Evolutionary conservation across 2,113 vertebrate genomes (phyloP).

Genomic region (Syrrhaptes paradoxus): DNA sequence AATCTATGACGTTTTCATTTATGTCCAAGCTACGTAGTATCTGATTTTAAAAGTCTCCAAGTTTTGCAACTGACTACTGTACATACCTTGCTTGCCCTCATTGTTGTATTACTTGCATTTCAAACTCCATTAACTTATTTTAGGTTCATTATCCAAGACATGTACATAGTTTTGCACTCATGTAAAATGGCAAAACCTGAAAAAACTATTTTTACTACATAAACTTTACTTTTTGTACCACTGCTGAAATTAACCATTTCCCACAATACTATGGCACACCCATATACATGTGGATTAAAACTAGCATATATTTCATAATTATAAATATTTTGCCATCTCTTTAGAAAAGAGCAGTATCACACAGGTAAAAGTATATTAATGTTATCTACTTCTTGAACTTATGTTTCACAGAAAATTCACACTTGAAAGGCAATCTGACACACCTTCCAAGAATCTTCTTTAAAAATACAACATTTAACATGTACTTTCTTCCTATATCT

Average conservation of each 20-base stretch:
- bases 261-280: rapidly evolving
- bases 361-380: not conserved
- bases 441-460: not conserved
- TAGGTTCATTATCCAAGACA: not conserved
- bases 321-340: not conserved
- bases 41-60: not conserved
- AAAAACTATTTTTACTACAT: not conserved
- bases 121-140: not conserved
- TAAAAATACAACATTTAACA: not conserved
- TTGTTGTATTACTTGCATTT: not conserved
- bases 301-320: not conserved
- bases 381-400: not conserved
- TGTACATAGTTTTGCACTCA: rapidly evolving
- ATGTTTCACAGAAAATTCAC: not conserved
- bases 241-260: not conserved
- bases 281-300: not conserved
- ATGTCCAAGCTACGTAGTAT: not conserved
- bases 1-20: too few relatives aligned
- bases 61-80: not conserved
- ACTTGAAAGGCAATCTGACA: not conserved
- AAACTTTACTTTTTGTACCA: not conserved
- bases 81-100: not conserved
- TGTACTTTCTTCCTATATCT: not conserved
- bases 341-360: not conserved
- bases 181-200: not conserved